Percentiles rank a stretch among this genome's conserved stretches.
Evolutionary conservation across 2,797 vertebrate species (phyloP).

Genomic region (Callimico goeldii): DNA sequence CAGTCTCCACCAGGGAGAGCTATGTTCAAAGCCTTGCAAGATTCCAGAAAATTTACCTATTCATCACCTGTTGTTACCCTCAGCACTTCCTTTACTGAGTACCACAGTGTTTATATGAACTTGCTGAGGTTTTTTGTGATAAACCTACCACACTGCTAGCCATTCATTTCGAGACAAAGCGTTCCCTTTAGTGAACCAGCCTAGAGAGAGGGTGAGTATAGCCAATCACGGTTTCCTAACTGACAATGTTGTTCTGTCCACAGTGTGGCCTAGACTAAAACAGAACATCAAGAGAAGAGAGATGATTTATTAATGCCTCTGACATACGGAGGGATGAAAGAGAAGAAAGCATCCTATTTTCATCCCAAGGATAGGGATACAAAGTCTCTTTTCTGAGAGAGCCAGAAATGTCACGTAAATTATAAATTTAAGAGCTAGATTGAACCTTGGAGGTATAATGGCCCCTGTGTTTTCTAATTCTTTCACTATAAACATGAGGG

Average conservation of each 20-base stretch:
- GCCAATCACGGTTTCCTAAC: neutral
- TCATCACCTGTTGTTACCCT: neutral
- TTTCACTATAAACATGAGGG: slow-evolving; percentile 1
- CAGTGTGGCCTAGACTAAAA: neutral
- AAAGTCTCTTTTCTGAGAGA: neutral
- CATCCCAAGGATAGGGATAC: neutral
- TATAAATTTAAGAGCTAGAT: slow-evolving; percentile 15
- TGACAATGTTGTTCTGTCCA: neutral
- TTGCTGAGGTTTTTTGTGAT: neutral
- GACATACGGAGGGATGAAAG: neutral
- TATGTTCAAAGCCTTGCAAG: neutral
- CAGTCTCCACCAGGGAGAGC: neutral
- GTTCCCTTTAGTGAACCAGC: neutral
- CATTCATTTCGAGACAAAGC: neutral
- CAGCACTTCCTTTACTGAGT: neutral
- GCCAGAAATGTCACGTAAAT: neutral
- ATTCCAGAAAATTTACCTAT: neutral
- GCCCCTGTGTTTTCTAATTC: neutral
- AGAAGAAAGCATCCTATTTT: neutral
- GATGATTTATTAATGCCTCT: neutral
- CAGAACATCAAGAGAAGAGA: neutral
- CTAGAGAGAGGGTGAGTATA: neutral
- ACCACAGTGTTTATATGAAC: neutral
- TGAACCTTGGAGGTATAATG: neutral
- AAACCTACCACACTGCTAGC: neutral